Evolutionary conservation across 2,888 invertebrate species (phyloP).

Genomic region (Aspidiotus destructor): DNA sequence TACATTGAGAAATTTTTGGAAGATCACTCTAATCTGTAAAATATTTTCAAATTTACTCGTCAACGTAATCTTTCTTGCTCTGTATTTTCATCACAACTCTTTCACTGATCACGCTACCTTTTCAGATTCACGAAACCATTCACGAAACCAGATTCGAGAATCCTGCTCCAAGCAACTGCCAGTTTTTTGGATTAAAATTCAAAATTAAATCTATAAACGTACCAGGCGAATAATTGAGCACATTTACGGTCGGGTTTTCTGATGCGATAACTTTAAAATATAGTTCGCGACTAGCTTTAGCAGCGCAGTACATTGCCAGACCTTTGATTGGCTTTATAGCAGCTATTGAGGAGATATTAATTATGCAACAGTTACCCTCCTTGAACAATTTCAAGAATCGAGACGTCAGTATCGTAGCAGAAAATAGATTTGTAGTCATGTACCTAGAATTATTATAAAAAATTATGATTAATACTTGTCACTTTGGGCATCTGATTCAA

Average conservation of each 20-base stretch:
- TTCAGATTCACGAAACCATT: too few species aligned
- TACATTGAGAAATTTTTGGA: too few species aligned
- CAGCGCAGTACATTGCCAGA: constrained; percentile 72
- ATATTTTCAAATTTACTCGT: too few species aligned
- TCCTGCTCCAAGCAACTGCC: background rate
- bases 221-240: constrained; percentile 86
- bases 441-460: constrained; percentile 54
- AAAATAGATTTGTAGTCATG: constrained; percentile 43
- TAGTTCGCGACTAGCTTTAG: constrained; percentile 83
- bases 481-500: background rate
- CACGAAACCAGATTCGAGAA: too few species aligned
- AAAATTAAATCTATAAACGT: background rate
- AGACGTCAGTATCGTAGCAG: constrained; percentile 41
- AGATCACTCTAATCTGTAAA: too few species aligned
- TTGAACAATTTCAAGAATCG: constrained; percentile 43
- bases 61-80: too few species aligned
- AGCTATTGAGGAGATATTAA: constrained; percentile 78
- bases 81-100: too few species aligned
- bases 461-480: constrained; percentile 51
- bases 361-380: constrained; percentile 45
- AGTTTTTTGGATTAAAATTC: background rate
- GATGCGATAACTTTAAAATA: constrained; percentile 73
- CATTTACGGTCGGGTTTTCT: constrained; percentile 62
- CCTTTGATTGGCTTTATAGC: constrained; percentile 69
- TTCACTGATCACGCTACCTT: too few species aligned